Conservation (phyloP, 1,140 invertebrate genomes). For the Popillia japonica region DNA sequence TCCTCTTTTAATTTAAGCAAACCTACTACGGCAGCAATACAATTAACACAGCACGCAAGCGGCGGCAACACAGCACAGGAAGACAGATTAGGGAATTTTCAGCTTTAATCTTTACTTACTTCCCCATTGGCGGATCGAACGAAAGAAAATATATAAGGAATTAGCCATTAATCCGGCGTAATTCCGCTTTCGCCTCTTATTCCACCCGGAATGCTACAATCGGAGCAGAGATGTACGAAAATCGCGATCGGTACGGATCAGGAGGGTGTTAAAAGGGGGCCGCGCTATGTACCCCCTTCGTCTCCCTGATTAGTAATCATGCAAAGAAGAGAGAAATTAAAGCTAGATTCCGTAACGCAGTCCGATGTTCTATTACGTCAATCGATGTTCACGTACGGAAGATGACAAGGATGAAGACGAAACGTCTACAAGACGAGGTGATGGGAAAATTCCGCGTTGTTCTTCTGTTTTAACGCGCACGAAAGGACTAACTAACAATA, state of each 20-base stretch:
- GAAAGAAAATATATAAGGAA: slow-evolving; percentile 19
- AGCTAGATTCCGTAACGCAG: no score
- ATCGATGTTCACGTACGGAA: not conserved
- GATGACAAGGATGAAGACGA: not conserved
- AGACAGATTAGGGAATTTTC: slow-evolving; percentile 5
- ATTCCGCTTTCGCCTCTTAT: not conserved
- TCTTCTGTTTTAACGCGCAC: not conserved
- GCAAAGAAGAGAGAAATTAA: no score
- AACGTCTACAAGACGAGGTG: not conserved
- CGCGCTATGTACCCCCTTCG: not conserved
- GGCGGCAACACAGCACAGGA: not conserved
- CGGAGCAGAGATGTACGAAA: not conserved
- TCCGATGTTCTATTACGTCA: no score
- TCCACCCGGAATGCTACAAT: not conserved
- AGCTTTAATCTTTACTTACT: slow-evolving; percentile 19
- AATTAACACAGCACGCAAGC: not conserved
- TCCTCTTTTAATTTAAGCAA: not conserved
- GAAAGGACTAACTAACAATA: not conserved
- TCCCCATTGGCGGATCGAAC: slow-evolving; percentile 1
- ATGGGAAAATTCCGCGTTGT: not conserved
- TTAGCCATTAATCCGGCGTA: slow-evolving; percentile 7
- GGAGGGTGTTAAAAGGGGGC: not conserved
- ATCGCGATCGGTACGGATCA: not conserved
- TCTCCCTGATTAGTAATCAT: not conserved
- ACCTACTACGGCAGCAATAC: not conserved